phyloP scores from a whole-genome alignment of 2,797 vertebrate species.

The Chiroxiphia lanceolata region DNA sequence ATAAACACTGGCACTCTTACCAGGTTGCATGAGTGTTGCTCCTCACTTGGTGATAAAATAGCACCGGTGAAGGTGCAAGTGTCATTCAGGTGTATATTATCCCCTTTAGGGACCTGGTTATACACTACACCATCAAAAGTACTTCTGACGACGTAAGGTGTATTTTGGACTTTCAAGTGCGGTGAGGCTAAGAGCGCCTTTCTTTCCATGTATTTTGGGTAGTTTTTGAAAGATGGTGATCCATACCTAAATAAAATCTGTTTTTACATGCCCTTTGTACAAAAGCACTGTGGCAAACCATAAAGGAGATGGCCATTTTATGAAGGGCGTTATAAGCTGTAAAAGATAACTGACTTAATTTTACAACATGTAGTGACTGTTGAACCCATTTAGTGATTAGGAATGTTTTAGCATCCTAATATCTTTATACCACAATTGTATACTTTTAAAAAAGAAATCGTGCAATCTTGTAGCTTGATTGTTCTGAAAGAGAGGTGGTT shows the following conservation, averaged over 20 bases:
- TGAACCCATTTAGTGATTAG: background rate
- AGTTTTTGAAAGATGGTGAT: background rate
- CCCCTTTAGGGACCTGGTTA: background rate
- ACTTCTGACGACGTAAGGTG: background rate
- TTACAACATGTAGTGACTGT: background rate
- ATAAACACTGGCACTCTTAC: background rate
- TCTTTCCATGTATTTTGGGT: background rate
- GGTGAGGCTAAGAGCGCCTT: background rate
- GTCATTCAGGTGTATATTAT: background rate
- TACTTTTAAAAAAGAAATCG: background rate
- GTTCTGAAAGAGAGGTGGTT: background rate
- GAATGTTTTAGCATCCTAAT: background rate
- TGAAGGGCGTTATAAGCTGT: background rate
- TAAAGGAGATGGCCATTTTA: background rate
- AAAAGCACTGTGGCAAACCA: background rate
- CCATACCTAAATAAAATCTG: background rate
- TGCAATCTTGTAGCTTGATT: background rate
- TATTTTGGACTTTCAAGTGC: background rate
- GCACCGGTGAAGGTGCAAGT: background rate
- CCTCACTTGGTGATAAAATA: background rate
- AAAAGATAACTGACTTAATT: background rate
- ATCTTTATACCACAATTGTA: rapidly evolving
- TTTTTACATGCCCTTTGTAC: background rate
- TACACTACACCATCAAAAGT: background rate
- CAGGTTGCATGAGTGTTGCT: background rate